phyloP scores from a whole-genome alignment of 2,797 vertebrate genomes.

The Notolepis coatsorum region DNA sequence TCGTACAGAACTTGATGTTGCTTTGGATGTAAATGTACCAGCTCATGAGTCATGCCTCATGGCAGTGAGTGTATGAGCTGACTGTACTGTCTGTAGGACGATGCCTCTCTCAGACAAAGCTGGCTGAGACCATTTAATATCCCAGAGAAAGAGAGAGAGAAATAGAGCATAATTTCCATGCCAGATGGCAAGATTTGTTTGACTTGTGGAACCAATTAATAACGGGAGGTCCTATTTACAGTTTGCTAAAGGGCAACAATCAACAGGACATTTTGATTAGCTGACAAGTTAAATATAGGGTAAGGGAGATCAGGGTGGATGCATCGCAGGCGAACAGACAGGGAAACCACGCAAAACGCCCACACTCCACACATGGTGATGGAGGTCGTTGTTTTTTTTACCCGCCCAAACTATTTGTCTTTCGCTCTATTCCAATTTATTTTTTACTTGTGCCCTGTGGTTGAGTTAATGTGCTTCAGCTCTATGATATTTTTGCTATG shows the following conservation, averaged over 20 bases:
- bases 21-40: too few species aligned
- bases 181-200: slow-evolving; percentile 37
- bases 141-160: not conserved
- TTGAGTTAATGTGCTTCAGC: slow-evolving; percentile 31
- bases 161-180: slow-evolving; percentile 15
- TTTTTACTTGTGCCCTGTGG: slow-evolving; percentile 5
- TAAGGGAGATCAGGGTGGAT: not conserved
- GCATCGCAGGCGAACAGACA: not conserved
- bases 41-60: too few species aligned
- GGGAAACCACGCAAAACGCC: not conserved
- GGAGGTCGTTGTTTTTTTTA: not conserved
- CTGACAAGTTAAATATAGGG: slow-evolving; percentile 21
- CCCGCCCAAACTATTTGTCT: not conserved
- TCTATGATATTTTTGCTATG: slow-evolving; percentile 14
- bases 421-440: slow-evolving; percentile 5
- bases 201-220: slow-evolving; percentile 37
- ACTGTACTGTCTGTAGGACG: not conserved
- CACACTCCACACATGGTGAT: not conserved
- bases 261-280: slow-evolving; percentile 26
- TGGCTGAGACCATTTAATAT: slow-evolving; percentile 20
- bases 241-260: slow-evolving; percentile 24
- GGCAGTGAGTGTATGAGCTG: not conserved
- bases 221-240: slow-evolving; percentile 20
- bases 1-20: too few species aligned
- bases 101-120: slow-evolving; percentile 3